Evolutionary conservation across 2,113 vertebrate genomes (phyloP), one percentile per base, ranked within the genome.

Genomic region (Sakesphorus luctuosus): DNA sequence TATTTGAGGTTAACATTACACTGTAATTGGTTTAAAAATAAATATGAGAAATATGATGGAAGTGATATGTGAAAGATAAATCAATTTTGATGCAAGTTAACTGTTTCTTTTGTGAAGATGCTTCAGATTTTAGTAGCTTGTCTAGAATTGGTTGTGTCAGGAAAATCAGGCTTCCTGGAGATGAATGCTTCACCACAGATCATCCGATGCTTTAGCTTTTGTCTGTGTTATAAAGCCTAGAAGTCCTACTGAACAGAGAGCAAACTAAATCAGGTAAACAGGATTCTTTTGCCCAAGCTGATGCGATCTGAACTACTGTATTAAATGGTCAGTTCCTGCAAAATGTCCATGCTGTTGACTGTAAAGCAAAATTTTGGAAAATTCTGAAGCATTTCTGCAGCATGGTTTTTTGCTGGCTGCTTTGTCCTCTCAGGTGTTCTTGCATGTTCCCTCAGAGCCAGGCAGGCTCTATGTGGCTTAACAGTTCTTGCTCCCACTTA

Each of bases 401-500:
- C 6, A 0, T 9, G n/a, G n/a, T n/a, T 25, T 35, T 52, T 36
- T 61, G 52, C 73, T 59, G 69, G 10, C 65, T 81, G 73, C 61
- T 72, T 36, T 52, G 33, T 29, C 18, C 26, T 69, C 40, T 50
- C 0, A 1, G 36, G 53, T 2, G 14, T 28, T 72, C 18, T 28
- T 14, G 11, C 15, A 0, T 0, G 8, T 19, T 68, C 53, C 43
- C 43, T 38, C 7, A 0, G 47, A 74, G 52, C 50, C 24, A 23
- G 38, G 24, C 35, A 33, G 75, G 49, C 65, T 66, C 82, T 7
- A 8, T 26, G 65, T 0, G 0, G 31, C 62, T 62, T 18, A 23
- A 3, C 33, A 40, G 12, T 2, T 74, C 38, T 55, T 6, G 4
- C 56, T 75, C 84, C 40, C 29, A 4, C 59, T 79, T 56, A 40